A percentile compares a stretch with the other conserved stretches of the same genome.
phyloP scores from a whole-genome alignment of 2,797 vertebrate genomes.

The Gadopsis bispinosus region DNA sequence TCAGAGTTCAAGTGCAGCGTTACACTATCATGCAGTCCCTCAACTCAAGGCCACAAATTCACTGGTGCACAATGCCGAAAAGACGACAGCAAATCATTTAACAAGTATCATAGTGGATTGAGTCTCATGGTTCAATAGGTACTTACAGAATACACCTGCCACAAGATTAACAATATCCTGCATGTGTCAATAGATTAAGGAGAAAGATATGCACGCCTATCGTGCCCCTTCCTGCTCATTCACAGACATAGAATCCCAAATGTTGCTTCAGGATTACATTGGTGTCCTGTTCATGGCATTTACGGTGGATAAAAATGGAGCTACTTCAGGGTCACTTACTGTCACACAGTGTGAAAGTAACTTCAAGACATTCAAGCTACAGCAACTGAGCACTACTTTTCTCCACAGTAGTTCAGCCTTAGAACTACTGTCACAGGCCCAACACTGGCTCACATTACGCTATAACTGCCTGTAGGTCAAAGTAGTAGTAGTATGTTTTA shows the following conservation, averaged over 20 bases:
- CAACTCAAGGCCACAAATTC: neutral
- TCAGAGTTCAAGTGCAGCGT: neutral
- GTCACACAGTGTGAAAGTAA: neutral
- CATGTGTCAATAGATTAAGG: neutral
- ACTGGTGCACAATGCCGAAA: neutral
- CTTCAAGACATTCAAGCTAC: neutral
- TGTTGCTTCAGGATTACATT: neutral
- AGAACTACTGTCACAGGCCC: constrained; percentile 7
- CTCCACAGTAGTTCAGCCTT: neutral
- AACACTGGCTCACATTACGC: neutral
- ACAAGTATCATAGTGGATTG: neutral
- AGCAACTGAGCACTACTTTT: neutral
- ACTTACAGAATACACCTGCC: neutral
- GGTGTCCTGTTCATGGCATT: neutral
- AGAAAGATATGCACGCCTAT: neutral
- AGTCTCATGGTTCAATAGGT: neutral
- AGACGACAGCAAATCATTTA: neutral
- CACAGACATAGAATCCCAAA: neutral
- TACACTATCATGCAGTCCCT: too few species aligned
- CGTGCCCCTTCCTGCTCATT: neutral
- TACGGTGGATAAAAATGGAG: neutral
- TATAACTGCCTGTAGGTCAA: too few species aligned
- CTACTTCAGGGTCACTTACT: neutral
- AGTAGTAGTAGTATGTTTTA: too few species aligned
- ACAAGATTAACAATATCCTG: neutral